Percentiles rank a stretch among this genome's conserved stretches.
phyloP scores from a whole-genome alignment of 2,888 invertebrate species.

The Uloborus plumipes region DNA sequence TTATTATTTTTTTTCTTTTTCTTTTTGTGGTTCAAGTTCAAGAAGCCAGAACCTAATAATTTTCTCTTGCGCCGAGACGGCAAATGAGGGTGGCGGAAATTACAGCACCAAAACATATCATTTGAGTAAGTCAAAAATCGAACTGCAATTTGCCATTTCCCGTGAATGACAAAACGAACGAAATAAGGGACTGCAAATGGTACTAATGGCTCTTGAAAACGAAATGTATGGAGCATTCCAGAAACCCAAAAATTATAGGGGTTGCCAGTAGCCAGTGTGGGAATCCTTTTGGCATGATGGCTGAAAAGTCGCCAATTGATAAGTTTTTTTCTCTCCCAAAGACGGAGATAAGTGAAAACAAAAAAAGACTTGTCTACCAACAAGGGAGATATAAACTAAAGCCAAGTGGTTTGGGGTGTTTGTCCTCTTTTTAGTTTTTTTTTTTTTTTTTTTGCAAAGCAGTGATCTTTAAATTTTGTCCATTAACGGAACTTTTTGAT shows the following conservation, averaged over 20 bases:
- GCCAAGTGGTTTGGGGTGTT: no score
- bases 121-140: constrained; percentile 13
- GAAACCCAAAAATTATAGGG: constrained; percentile 23
- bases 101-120: constrained; percentile 2
- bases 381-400: background rate
- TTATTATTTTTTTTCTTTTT: no score
- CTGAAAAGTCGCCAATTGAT: constrained; percentile 18
- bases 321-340: background rate
- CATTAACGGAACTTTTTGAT: no score
- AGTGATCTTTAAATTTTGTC: no score
- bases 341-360: background rate
- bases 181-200: background rate
- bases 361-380: background rate
- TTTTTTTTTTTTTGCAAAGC: no score
- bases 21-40: no score
- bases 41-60: no score
- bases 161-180: constrained; percentile 29
- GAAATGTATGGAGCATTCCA: background rate
- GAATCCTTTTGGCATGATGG: background rate
- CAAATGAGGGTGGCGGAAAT: background rate
- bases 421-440: no score
- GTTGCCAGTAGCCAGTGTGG: constrained; percentile 11
- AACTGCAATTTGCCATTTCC: constrained; percentile 37
- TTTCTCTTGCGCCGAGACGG: no score
- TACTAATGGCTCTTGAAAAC: constrained; percentile 1